A percentile compares a stretch with the other conserved stretches of the same genome.
Conservation (phyloP, 2,113 vertebrate species). For the Strix uralensis region DNA sequence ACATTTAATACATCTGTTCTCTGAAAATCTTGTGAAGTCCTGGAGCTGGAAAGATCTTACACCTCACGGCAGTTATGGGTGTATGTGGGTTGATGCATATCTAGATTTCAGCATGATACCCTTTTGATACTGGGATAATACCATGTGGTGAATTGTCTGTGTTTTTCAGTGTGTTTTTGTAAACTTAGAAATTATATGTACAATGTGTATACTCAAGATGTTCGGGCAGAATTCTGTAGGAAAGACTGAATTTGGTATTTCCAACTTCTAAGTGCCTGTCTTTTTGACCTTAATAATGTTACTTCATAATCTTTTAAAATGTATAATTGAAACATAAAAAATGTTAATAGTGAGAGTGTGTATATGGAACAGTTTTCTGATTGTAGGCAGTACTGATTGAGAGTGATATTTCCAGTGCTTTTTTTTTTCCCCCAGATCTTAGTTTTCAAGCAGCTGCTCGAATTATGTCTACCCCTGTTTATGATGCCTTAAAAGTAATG, state of each 20-base stretch:
- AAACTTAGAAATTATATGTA: neutral
- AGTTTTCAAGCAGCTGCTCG: constrained; percentile 93
- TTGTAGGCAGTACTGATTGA: neutral
- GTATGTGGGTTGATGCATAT: neutral
- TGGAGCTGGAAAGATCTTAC: neutral
- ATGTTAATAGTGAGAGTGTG: neutral
- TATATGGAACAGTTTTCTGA: neutral
- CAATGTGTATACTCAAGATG: neutral
- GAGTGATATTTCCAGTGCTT: neutral
- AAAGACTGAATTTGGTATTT: neutral
- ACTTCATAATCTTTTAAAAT: neutral
- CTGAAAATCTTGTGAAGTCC: neutral
- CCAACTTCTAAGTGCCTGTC: neutral
- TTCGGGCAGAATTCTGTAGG: neutral
- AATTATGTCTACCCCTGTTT: constrained; percentile 85
- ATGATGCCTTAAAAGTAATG: constrained; percentile 90
- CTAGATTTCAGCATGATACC: neutral
- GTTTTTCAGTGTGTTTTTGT: neutral
- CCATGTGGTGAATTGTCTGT: fast-evolving
- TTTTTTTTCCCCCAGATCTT: constrained; percentile 77
- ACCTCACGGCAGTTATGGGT: neutral
- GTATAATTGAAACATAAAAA: neutral
- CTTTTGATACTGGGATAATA: neutral
- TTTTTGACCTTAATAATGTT: neutral
- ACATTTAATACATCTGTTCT: neutral